phyloP scores from a whole-genome alignment of 2,888 invertebrate species.

The Tetranychus piercei region DNA sequence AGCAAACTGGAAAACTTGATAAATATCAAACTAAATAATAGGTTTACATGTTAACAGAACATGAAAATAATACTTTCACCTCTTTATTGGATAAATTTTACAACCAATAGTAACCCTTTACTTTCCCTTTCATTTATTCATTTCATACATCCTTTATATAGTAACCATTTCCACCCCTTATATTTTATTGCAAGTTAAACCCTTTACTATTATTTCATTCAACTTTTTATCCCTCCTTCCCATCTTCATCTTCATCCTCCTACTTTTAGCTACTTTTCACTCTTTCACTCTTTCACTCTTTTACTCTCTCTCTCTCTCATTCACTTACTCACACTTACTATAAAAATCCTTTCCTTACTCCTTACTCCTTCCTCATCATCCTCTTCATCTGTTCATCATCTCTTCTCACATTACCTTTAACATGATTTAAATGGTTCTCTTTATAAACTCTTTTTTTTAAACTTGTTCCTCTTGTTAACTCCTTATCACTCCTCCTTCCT shows the following conservation, averaged over 20 bases:
- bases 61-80: neutral
- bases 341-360: neutral
- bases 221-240: neutral
- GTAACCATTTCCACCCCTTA: neutral
- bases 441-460: neutral
- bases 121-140: constrained; percentile 5
- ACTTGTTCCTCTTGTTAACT: neutral
- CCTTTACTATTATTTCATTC: neutral
- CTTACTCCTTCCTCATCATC: neutral
- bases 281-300: neutral
- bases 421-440: neutral
- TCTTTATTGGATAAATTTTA: neutral
- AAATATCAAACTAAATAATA: neutral
- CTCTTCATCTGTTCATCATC: neutral
- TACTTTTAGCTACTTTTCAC: neutral
- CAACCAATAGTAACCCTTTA: neutral
- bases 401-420: neutral
- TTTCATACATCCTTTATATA: neutral
- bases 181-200: neutral
- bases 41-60: neutral
- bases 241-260: constrained; percentile 5
- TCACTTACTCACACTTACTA: neutral
- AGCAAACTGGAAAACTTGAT: too few relatives aligned
- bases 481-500: neutral
- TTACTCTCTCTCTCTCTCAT: neutral